Evolutionary conservation across 2,113 vertebrate genomes (phyloP).

Genomic region (Proteles cristata): DNA sequence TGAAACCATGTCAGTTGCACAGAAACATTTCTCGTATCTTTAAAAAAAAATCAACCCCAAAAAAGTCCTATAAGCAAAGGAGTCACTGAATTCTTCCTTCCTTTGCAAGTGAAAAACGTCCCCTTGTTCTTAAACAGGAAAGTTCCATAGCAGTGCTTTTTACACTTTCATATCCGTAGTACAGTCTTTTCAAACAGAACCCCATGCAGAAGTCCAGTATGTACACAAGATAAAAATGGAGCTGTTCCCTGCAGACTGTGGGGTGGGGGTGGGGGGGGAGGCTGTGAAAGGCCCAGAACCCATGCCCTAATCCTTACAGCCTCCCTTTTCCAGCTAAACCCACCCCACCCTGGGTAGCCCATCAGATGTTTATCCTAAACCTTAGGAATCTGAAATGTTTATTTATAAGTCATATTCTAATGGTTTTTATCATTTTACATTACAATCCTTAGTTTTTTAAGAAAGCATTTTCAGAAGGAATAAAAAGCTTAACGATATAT

Average conservation of each 20-base stretch:
- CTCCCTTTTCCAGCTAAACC: not conserved
- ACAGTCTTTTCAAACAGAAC: not conserved
- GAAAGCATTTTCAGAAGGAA: slow-evolving; percentile 26
- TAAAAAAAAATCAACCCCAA: not conserved
- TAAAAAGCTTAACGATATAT: not conserved
- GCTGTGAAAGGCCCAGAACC: not conserved
- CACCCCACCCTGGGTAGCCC: not conserved
- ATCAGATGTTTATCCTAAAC: not conserved
- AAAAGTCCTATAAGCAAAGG: not conserved
- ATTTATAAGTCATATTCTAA: not conserved
- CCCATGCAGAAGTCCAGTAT: not conserved
- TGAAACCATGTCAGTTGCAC: not conserved
- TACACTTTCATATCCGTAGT: not conserved
- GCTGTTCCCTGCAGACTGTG: not conserved
- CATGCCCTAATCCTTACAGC: not conserved
- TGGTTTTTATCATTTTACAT: not conserved
- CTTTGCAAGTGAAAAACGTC: not conserved
- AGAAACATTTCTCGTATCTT: not conserved
- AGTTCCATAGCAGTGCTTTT: not conserved
- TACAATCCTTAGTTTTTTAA: slow-evolving; percentile 37
- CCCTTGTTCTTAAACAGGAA: not conserved
- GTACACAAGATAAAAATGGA: not conserved
- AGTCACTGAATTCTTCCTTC: slow-evolving; percentile 3
- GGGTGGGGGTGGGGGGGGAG: not conserved
- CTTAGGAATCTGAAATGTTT: not conserved